Percentiles rank a stretch among this genome's conserved stretches.
These are phyloP conservation scores for Crax fasciolata DNA, from an alignment of 2,797 vertebrate species.

Conservation along the genomic window DNA sequence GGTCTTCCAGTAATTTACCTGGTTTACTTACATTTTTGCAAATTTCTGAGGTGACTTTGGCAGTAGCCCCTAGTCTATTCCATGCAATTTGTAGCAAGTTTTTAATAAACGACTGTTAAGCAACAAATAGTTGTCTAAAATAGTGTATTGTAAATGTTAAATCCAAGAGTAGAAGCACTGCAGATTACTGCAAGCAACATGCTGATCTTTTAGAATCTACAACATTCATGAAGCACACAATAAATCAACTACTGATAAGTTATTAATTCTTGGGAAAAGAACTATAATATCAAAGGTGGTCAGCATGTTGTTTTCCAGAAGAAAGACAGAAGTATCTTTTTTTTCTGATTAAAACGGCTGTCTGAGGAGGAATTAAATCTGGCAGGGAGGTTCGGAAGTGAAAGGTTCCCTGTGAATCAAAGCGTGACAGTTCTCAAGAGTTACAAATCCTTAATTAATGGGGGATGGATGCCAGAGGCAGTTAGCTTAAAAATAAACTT, in stretches of 20 bases:
- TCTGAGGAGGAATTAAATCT: background rate
- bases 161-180: background rate
- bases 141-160: background rate
- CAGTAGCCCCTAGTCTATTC: background rate
- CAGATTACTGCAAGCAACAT: background rate
- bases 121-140: background rate
- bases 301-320: background rate
- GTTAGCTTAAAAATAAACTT: conserved; percentile 70
- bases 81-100: background rate
- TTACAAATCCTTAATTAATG: conserved; percentile 63
- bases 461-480: conserved; percentile 47
- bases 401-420: conserved; percentile 22
- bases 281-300: background rate
- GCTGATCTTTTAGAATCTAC: background rate
- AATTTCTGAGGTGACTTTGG: background rate
- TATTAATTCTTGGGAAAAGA: background rate
- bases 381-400: background rate
- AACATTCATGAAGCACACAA: background rate
- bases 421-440: background rate
- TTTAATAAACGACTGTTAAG: background rate
- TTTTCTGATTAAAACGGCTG: background rate
- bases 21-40: background rate
- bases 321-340: background rate
- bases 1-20: background rate
- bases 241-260: background rate